Percentiles rank a stretch among this genome's conserved stretches.
phyloP scores from a whole-genome alignment of 2,113 vertebrate genomes.

The Myotis lucifugus region DNA sequence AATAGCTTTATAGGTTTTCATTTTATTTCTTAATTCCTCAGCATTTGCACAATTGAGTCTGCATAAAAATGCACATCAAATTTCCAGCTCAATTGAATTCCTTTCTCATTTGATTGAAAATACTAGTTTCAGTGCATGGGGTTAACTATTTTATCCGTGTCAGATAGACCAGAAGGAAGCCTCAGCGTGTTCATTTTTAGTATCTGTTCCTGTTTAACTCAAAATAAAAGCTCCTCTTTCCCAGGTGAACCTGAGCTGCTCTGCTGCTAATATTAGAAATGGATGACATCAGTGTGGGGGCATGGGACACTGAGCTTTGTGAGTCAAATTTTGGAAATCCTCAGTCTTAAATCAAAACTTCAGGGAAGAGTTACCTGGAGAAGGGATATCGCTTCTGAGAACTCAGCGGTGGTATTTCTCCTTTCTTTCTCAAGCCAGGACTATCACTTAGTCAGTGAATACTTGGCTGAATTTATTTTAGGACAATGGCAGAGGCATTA shows the following conservation, averaged over 20 bases:
- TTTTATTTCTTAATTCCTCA: slow-evolving; percentile 37
- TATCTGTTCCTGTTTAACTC: slow-evolving; percentile 64
- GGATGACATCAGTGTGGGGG: slow-evolving; percentile 55
- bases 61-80: not conserved
- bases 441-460: not conserved
- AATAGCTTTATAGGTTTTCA: not conserved
- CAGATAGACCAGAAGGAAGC: slow-evolving; percentile 60
- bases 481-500: not conserved
- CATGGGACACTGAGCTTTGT: not conserved
- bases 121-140: not conserved
- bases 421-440: not conserved
- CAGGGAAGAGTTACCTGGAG: not conserved
- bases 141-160: slow-evolving; percentile 53
- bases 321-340: slow-evolving; percentile 65
- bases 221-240: slow-evolving; percentile 69
- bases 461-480: not conserved
- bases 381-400: not conserved
- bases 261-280: slow-evolving; percentile 70
- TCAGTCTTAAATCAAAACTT: not conserved
- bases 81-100: not conserved
- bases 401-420: not conserved
- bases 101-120: slow-evolving; percentile 34
- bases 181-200: slow-evolving; percentile 68
- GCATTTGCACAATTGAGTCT: not conserved
- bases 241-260: slow-evolving; percentile 43